Conservation (phyloP, 2,113 vertebrate species). For the Motacilla alba region DNA sequence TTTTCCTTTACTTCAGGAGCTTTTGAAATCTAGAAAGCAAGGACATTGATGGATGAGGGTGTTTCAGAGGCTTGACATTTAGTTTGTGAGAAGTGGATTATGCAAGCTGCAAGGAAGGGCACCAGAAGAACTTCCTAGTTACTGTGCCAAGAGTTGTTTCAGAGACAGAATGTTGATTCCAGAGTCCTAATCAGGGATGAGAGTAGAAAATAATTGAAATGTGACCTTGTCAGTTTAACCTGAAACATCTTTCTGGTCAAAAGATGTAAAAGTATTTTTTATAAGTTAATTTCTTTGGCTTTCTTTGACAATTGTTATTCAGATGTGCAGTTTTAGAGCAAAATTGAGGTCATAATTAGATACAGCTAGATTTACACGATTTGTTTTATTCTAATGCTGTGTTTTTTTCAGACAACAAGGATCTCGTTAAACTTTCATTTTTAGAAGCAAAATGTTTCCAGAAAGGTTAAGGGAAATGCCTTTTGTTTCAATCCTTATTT, state of each 20-base stretch:
- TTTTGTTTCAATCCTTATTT: neutral
- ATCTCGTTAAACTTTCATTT: neutral
- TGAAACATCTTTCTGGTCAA: neutral
- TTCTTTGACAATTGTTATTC: neutral
- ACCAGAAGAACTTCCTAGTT: neutral
- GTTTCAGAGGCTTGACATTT: conserved; percentile 47
- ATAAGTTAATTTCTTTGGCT: neutral
- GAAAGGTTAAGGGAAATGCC: neutral
- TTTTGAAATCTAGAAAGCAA: conserved; percentile 35
- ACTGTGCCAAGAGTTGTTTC: neutral
- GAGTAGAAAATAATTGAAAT: neutral
- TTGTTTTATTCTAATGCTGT: neutral
- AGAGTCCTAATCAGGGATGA: neutral
- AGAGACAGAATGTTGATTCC: neutral
- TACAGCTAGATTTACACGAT: neutral
- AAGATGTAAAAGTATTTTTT: neutral
- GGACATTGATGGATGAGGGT: conserved; percentile 55
- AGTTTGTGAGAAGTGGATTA: conserved; percentile 27
- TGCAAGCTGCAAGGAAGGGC: neutral
- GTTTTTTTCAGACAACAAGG: neutral
- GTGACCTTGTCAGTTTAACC: neutral
- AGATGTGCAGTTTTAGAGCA: neutral
- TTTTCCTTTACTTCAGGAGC: conserved; percentile 42
- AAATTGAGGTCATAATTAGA: neutral
- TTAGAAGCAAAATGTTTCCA: neutral